Evolutionary conservation across 1,140 invertebrate genomes (phyloP).

Genomic region (Zaprionus ghesquierei): DNA sequence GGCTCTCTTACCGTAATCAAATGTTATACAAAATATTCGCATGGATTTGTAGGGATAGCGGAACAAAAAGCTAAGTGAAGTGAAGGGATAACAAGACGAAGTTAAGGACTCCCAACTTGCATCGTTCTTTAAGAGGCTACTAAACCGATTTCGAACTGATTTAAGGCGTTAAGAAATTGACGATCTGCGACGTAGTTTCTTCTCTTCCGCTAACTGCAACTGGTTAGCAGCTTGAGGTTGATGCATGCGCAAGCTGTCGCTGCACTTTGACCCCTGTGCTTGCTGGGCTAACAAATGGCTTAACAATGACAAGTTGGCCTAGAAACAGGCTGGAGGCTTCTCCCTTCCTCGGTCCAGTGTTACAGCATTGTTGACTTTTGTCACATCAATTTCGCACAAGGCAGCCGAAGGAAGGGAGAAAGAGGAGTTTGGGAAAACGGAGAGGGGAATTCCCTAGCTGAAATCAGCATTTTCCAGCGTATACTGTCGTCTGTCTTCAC

Average conservation of each 20-base stretch:
- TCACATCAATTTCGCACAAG: conserved; percentile 35
- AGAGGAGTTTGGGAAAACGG: too few relatives aligned
- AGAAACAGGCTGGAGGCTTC: neutral
- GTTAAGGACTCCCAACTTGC: too few relatives aligned
- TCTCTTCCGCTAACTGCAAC: too few relatives aligned
- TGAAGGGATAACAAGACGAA: too few relatives aligned
- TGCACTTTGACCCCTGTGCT: conserved; percentile 17
- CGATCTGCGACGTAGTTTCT: too few relatives aligned
- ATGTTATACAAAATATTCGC: too few relatives aligned
- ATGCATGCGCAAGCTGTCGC: conserved; percentile 9
- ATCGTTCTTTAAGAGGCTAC: too few relatives aligned
- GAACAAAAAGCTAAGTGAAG: too few relatives aligned
- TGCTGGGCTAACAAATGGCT: conserved; percentile 25
- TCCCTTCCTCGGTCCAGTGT: conserved; percentile 24
- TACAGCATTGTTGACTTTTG: conserved; percentile 34
- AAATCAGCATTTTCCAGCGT: conserved; percentile 20
- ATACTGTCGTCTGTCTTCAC: neutral
- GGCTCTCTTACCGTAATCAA: too few relatives aligned
- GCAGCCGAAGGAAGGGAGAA: neutral
- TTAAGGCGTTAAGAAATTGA: too few relatives aligned
- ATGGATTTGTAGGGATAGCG: too few relatives aligned
- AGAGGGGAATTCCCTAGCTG: neutral
- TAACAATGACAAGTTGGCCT: conserved; percentile 27
- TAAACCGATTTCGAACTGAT: too few relatives aligned
- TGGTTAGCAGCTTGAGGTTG: neutral